Base-by-base conservation (phyloP, 2,888 invertebrate genomes). In the Psococerastis gibbosa region DNA sequence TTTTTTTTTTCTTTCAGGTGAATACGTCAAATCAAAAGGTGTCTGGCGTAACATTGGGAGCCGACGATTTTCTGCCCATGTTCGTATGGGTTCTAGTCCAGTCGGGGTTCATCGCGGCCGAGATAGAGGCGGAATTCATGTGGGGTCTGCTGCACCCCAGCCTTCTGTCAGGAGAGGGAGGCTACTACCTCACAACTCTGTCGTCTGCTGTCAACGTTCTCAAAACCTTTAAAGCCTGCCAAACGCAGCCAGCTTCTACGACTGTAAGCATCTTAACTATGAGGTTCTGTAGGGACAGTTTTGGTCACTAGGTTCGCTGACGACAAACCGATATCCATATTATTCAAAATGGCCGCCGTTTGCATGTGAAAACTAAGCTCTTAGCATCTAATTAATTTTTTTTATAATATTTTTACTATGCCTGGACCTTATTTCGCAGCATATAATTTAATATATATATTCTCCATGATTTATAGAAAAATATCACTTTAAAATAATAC, bases 41-140 rank as follows among this genome's bases (percentile, higher is more conserved):
- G 51, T 58, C 64, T 48, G 55, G 57, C 15, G 56, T 69, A 35
- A 65, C 68, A 16, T 62, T 87, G 11, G 83, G 84, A 5, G 84
- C 85, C 9, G 85, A 87, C 60, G 94, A 94, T 56, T 78, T 94
- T 49, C 70, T 95, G 44, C 91, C 92, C 1, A 74, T 92, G 45
- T 72, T 95, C 41, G 88, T 92, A 44, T 91, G 85, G 77, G 81
- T 91, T 8, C 69, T 95, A 51, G 85, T 91, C 1, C 81, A 85
- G 49, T 83, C 85, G 52, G 82, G 84, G 27, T 76, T 91, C 54
- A 80, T 92, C 5, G 81, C 87, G 22, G 92, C 89, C 1, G 94
- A 95, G 64, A 75, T 94, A 45, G 94, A 95, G 60, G 89, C 91
- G 0, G 91, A 92, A 58, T 84, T 91, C 59, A 95, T 95, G 89